Percentiles rank a stretch among this genome's conserved stretches.
Evolutionary conservation across 2,113 vertebrate species (phyloP).

Genomic region (Brachionichthys hirsutus): DNA sequence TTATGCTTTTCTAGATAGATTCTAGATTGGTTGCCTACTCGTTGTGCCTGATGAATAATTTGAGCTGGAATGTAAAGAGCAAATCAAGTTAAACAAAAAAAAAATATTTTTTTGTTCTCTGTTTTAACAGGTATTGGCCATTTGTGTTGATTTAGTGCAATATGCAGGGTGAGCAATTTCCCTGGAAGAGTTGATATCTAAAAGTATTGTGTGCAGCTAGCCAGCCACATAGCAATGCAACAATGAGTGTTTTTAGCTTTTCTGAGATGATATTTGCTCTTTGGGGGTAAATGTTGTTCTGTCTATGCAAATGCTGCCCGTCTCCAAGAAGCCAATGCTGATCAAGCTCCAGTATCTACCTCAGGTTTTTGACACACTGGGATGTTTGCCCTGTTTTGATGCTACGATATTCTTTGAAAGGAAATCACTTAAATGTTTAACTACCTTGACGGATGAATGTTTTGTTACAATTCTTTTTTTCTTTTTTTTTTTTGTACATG

Average conservation of each 20-base stretch:
- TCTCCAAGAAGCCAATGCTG: neutral
- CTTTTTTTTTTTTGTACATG: constrained; percentile 17
- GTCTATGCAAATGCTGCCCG: neutral
- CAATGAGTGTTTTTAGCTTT: too few relatives aligned
- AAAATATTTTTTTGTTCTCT: too few relatives aligned
- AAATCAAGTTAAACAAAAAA: too few relatives aligned
- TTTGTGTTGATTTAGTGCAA: too few relatives aligned
- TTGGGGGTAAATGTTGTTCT: neutral
- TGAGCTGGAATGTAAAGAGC: too few relatives aligned
- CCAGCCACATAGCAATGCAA: too few relatives aligned
- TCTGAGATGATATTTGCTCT: neutral
- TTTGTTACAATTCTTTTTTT: constrained; percentile 36
- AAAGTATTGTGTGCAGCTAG: too few relatives aligned
- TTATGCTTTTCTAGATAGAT: constrained; percentile 21
- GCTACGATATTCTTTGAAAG: constrained; percentile 13
- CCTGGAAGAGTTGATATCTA: too few relatives aligned
- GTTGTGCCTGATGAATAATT: constrained; percentile 43
- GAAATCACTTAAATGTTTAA: constrained; percentile 27
- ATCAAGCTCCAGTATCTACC: constrained; percentile 19
- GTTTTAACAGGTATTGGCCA: too few relatives aligned
- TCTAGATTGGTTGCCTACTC: constrained; percentile 14
- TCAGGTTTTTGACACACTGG: constrained; percentile 20
- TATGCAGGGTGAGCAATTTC: too few relatives aligned
- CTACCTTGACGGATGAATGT: constrained; percentile 33
- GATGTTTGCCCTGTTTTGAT: constrained; percentile 63